Evolutionary conservation across 2,113 vertebrate species (phyloP), one percentile per base, ranked within the genome.

Genomic region (Pionites leucogaster): DNA sequence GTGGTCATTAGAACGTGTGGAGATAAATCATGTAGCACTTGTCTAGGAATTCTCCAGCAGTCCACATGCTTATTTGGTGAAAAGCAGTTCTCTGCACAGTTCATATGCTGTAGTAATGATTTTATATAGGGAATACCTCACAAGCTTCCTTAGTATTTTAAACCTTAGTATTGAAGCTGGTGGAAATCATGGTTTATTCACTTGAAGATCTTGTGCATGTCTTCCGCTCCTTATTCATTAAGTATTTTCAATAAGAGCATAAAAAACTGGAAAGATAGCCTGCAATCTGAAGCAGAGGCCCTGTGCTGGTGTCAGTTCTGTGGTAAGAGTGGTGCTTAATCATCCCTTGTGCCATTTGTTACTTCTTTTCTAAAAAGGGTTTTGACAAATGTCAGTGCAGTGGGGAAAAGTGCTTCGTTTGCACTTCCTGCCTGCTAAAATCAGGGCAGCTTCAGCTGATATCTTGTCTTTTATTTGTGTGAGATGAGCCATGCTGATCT

Each of bases 401-500:
- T 55, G 86, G 60, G 74, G 82, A 57, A 65, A 25, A 76, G 33
- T 31, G 74, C 86, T 93, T 82, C 79, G 81, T 84, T 87, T 10
- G 86, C 65, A 23, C 65, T 95, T 84, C 46, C 18, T 41, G 68
- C 76, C 80, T 49, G 6, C 76, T 91, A 49, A 52, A 95, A 90
- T 68, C 89, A 92, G 91, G 86, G 86, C 74, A 82, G 87, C 89
- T 82, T 64, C 78, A 52, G 77, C 13, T 71, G 57, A 8, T 76
- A 5, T 44, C 74, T 91, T 60, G 28, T 72, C 91, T 89, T 94
- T 97, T 95, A 71, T 97, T 93, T 62, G 89, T 95, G 95, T 94
- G 95, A 95, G 86, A 75, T 93, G 94, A 97, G 93, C 93, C 86
- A 28, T 95, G 93, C 86, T 89, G 64, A 60, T 78, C 33, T 49